Evolutionary conservation across 2,797 vertebrate species (phyloP).

Genomic region (Furcifer pardalis): DNA sequence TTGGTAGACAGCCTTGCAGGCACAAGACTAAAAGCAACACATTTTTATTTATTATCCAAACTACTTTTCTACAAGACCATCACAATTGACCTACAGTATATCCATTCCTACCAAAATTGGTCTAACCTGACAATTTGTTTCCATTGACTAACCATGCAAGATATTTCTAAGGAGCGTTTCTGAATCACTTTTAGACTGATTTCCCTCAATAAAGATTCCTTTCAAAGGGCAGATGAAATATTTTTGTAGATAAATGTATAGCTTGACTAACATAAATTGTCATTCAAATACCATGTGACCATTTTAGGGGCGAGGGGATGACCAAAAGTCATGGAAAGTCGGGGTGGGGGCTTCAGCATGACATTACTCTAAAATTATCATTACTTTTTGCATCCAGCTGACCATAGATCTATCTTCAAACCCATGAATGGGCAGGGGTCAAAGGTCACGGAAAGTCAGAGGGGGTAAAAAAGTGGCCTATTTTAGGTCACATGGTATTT

Average conservation of each 20-base stretch:
- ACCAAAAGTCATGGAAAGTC: no score
- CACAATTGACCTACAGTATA: background rate
- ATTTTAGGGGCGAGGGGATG: no score
- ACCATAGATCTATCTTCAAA: no score
- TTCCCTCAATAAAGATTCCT: background rate
- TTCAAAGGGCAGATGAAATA: background rate
- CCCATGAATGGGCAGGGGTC: no score
- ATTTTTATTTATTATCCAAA: conserved; percentile 1
- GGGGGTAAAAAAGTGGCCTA: no score
- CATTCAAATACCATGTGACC: no score
- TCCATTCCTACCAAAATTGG: background rate
- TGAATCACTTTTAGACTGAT: background rate
- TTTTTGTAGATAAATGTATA: no score
- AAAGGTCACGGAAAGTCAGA: no score
- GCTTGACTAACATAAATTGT: no score
- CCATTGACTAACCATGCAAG: background rate
- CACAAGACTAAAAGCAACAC: background rate
- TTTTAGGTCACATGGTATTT: no score
- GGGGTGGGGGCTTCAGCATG: no score
- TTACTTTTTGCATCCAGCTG: background rate
- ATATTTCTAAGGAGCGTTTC: background rate
- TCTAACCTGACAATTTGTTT: background rate
- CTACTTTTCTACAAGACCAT: background rate
- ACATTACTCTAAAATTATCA: background rate
- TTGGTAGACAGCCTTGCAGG: background rate